Percentiles rank a stretch among this genome's conserved stretches.
phyloP scores from a whole-genome alignment of 1,140 invertebrate genomes.

The Caenorhabditis tropicalis region DNA sequence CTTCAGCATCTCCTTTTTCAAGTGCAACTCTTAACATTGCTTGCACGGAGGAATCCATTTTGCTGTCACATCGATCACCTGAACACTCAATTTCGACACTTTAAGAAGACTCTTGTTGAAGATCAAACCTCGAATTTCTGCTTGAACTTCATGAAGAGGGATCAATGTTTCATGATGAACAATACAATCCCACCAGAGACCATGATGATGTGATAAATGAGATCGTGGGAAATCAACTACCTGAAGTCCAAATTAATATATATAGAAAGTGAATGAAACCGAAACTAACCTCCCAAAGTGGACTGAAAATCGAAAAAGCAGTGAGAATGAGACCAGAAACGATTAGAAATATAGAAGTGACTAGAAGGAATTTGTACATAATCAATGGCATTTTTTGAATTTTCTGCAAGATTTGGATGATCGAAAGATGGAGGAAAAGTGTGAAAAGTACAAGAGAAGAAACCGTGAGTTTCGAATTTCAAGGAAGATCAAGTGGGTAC shows the following conservation, averaged over 20 bases:
- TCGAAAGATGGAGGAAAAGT: neutral
- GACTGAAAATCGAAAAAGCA: slow-evolving; percentile 44
- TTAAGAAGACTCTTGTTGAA: neutral
- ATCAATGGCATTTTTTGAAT: slow-evolving; percentile 1
- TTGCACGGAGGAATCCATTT: slow-evolving; percentile 41
- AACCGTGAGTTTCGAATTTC: slow-evolving; percentile 30
- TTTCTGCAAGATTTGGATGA: neutral
- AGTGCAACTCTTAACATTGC: neutral
- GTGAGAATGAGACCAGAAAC: slow-evolving; percentile 47
- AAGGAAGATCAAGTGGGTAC: slow-evolving; percentile 39
- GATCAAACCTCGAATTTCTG: neutral
- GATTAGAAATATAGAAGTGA: slow-evolving; percentile 47
- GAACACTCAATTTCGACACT: neutral
- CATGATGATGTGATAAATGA: slow-evolving; percentile 46
- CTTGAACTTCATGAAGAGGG: slow-evolving; percentile 24
- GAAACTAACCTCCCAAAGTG: slow-evolving; percentile 48
- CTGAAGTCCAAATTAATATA: neutral
- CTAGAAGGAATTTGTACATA: slow-evolving; percentile 42
- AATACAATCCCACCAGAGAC: slow-evolving; percentile 49
- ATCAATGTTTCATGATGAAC: slow-evolving; percentile 35
- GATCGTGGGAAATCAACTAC: slow-evolving; percentile 39
- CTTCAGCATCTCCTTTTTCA: slow-evolving; percentile 23
- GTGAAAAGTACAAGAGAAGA: neutral
- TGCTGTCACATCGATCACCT: slow-evolving; percentile 45
- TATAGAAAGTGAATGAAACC: neutral